These are phyloP conservation scores for Gastrophysa polygoni DNA, from an alignment of 2,888 invertebrate genomes.

Conservation along the genomic window DNA sequence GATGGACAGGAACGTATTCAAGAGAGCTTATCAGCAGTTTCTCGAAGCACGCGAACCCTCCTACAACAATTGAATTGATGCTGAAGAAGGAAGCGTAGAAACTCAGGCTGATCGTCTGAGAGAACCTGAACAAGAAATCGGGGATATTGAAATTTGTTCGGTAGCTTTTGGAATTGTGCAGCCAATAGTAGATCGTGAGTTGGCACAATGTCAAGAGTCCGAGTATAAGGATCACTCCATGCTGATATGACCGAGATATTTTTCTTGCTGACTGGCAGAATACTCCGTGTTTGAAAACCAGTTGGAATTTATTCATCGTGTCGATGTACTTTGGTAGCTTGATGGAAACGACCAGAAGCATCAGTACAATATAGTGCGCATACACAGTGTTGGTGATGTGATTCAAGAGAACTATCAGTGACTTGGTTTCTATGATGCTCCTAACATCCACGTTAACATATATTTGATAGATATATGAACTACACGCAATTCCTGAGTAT, in stretches of 20 bases:
- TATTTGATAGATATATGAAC: constrained; percentile 32
- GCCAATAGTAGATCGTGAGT: constrained; percentile 38
- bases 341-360: constrained; percentile 44
- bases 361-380: constrained; percentile 44
- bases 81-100: constrained; percentile 50
- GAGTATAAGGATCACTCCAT: constrained; percentile 40
- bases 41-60: constrained; percentile 54
- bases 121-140: constrained; percentile 45
- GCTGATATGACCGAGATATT: constrained; percentile 43
- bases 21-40: constrained; percentile 49
- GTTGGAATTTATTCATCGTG: constrained; percentile 45
- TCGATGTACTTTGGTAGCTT: constrained; percentile 46
- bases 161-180: constrained; percentile 46
- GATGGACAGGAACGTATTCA: constrained; percentile 51
- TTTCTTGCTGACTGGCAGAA: constrained; percentile 49
- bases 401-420: constrained; percentile 48
- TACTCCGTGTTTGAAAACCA: constrained; percentile 47
- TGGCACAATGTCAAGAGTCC: constrained; percentile 39
- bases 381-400: constrained; percentile 49
- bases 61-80: constrained; percentile 42
- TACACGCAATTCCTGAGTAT: constrained; percentile 41
- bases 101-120: constrained; percentile 48
- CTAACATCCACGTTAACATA: constrained; percentile 42
- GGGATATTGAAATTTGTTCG: constrained; percentile 42
- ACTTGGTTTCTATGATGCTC: constrained; percentile 39